phyloP scores from a whole-genome alignment of 2,797 vertebrate genomes.

The Limnodromus scolopaceus region DNA sequence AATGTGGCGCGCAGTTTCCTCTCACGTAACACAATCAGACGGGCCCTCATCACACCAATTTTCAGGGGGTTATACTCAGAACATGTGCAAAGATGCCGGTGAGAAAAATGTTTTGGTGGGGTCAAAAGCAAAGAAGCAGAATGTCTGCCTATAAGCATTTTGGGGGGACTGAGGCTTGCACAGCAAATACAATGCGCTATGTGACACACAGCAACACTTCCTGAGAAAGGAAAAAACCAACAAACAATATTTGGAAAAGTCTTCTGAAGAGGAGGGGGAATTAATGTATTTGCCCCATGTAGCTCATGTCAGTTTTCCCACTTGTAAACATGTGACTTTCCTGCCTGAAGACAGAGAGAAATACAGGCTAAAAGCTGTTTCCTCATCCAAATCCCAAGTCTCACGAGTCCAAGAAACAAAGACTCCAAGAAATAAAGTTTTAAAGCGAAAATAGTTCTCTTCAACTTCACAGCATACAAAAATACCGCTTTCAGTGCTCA shows the following conservation, averaged over 20 bases:
- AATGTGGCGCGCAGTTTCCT: neutral
- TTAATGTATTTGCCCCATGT: neutral
- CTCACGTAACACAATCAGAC: neutral
- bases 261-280: neutral
- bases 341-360: conserved; percentile 15
- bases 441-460: conserved; percentile 7
- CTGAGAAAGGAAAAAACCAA: neutral
- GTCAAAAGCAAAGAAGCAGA: neutral
- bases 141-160: neutral
- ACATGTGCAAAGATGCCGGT: neutral
- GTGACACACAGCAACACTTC: neutral
- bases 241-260: neutral
- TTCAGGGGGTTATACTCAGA: neutral
- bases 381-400: neutral
- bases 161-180: neutral
- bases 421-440: conserved; percentile 12
- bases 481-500: neutral
- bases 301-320: conserved; percentile 12
- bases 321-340: conserved; percentile 22
- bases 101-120: neutral
- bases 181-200: neutral
- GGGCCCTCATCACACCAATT: neutral
- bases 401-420: neutral
- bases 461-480: neutral
- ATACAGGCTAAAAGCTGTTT: neutral